phyloP scores from a whole-genome alignment of 2,888 invertebrate genomes.

The Muschampia plurimacula region DNA sequence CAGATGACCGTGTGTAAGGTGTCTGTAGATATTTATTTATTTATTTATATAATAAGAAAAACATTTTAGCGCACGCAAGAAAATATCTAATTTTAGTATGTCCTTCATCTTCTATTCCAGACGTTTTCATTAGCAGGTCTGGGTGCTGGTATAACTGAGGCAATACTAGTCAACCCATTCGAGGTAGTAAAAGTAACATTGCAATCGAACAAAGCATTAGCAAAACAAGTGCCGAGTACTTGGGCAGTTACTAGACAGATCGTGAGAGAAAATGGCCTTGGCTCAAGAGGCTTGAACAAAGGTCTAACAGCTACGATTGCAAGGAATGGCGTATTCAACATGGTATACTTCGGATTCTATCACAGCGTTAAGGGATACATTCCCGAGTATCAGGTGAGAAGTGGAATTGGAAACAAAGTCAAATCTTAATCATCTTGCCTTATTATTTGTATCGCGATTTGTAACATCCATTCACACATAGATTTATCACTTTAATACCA shows the following conservation, averaged over 20 bases:
- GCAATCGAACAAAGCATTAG: slow-evolving; percentile 89
- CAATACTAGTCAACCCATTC: slow-evolving; percentile 96
- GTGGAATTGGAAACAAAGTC: not conserved
- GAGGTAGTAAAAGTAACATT: slow-evolving; percentile 98
- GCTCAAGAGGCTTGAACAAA: slow-evolving; percentile 92
- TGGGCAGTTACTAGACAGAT: slow-evolving; percentile 93
- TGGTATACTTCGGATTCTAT: slow-evolving; percentile 98
- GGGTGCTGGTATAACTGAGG: slow-evolving; percentile 96
- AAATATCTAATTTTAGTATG: not conserved
- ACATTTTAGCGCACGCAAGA: too few relatives aligned
- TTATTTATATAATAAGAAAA: too few relatives aligned
- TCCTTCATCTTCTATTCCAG: slow-evolving; percentile 76
- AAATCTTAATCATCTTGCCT: not conserved
- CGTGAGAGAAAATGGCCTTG: slow-evolving; percentile 90
- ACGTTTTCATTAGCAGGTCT: slow-evolving; percentile 95
- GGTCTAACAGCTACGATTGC: slow-evolving; percentile 95
- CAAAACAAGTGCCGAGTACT: slow-evolving; percentile 89
- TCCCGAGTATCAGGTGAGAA: slow-evolving; percentile 87
- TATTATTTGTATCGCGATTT: not conserved
- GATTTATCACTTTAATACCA: too few relatives aligned
- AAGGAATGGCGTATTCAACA: slow-evolving; percentile 96
- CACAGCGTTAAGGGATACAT: slow-evolving; percentile 93
- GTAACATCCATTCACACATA: not conserved
- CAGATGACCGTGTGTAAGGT: too few relatives aligned
- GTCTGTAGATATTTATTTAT: too few relatives aligned